Evolutionary conservation across 2,888 invertebrate species (phyloP), one percentile per base, ranked within the genome.

Genomic region (Gari tellinella): DNA sequence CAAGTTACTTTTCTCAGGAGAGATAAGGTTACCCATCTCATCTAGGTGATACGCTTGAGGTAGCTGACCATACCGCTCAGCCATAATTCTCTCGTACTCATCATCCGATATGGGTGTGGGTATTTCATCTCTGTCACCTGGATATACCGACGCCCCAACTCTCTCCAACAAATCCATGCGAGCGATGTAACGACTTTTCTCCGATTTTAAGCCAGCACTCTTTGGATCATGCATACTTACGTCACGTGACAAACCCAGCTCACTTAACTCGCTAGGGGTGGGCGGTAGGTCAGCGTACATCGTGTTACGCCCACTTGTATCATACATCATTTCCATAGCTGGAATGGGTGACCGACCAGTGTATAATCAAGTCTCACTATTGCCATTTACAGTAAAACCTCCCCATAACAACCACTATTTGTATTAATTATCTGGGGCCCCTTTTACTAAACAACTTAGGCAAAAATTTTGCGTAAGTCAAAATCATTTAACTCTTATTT

Each of bases 251-350:
- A 72, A 45, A 1, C 68, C 74, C 25, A 46, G 52, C n/a, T 79
- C 78, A 19, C 72, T 72, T 12, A 60, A 67, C 53, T 57, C 69
- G 17, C 55, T 58, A 12, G 74, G 78, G 2, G 78, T 74, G 10
- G 62, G 19, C 2, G 78, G 78, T 8, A 74, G 55, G 41, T 79
- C 78, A 12, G 73, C 72, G 38, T 74, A 70, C 67, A 79, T 67
- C 52, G 76, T 76, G 43, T 63, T 72, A 41, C 58, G 66, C 52
- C 73, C 72, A 57, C 78, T 73, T 4, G 64, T 58, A 41, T 69
- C 58, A 41, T 53, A 66, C 43, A 51, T 41, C 19, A 21, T 40
- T 17, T 61, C 61, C 8, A 61, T 14, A 1, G 49, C 61, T 61
- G 61, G 17, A 61, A 61, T 8, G 31, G 4, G 4, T 31, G 5